Percentiles rank a stretch among this genome's conserved stretches.
Evolutionary conservation across 2,888 invertebrate genomes (phyloP).

Genomic region (Drosophila tripunctata): DNA sequence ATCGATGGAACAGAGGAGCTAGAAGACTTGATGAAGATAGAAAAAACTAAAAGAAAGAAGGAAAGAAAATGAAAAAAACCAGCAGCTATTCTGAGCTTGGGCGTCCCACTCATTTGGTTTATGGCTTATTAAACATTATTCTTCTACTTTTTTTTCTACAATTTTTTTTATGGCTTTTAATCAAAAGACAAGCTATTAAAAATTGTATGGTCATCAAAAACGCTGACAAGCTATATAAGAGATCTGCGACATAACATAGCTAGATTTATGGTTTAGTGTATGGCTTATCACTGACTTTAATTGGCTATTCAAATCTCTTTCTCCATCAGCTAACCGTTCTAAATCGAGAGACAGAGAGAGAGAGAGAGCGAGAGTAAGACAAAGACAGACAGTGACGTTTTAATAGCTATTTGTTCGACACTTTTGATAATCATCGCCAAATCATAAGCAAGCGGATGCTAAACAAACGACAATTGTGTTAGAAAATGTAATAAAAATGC

Average conservation of each 20-base stretch:
- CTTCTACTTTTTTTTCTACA: conserved; percentile 2
- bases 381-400: conserved; percentile 2
- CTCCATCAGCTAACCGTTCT: neutral
- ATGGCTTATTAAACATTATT: conserved; percentile 58
- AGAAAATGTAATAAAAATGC: neutral
- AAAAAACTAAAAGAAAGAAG: neutral
- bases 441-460: conserved; percentile 5
- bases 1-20: neutral
- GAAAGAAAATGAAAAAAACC: neutral
- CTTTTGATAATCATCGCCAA: neutral
- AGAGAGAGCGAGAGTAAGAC: neutral
- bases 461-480: neutral
- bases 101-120: conserved; percentile 47
- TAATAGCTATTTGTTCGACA: conserved; percentile 10
- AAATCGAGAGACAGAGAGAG: neutral
- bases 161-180: conserved; percentile 50
- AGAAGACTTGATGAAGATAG: neutral
- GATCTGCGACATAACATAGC: conserved; percentile 1
- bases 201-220: conserved; percentile 42
- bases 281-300: conserved; percentile 40
- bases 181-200: conserved; percentile 55
- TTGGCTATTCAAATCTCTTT: conserved; percentile 25
- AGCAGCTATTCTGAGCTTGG: conserved; percentile 32
- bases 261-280: conserved; percentile 38
- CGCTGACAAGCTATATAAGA: conserved; percentile 25